Base-by-base conservation (phyloP, 2,888 invertebrate species). In the Ophion ventricosus region DNA sequence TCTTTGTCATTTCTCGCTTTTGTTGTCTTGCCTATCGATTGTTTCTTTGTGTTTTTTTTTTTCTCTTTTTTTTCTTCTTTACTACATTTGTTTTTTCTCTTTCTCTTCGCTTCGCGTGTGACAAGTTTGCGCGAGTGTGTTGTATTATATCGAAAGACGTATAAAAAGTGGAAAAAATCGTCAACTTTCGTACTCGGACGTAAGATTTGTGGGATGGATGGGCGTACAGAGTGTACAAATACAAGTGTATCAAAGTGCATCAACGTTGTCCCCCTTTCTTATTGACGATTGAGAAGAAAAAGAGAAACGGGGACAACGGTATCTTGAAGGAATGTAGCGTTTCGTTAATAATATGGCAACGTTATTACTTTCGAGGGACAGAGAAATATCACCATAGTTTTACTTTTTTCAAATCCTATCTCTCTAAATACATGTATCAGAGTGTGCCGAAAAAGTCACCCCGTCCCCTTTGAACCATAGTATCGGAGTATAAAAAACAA, bases 121-220 rank as follows among this genome's bases (percentile, higher is more conserved):
- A 35, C 35, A 43, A 17, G 14, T 70, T 17, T 40, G 49, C 20
- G 66, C 17, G 43, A 49, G 35, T 57, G 76, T 35, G 72, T 23
- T 82, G 54, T 56, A 80, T 82, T 87, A 85, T 88, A 85, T 85
- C 86, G 88, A 88, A 88, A 87, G 86, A 87, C 88, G 87, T 88
- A 89, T 84, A 90, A 90, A 90, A 90, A 84, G 80, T 80, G 88
- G 35, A 54, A 90, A 88, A 89, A 88, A 87, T 87, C 84, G 83
- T 85, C 80, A 82, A 80, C 72, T 74, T 49, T 14, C 76, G 66
- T 87, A 83, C 56, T 85, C 80, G 79, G 80, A 85, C 79, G 86
- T 49, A 49, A 49, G 85, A 84, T 73, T 87, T 72, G 75, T 78
- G 87, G 87, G 88, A 86, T 87, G 85, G 70, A 57, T 66, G 59